A percentile compares a stretch with the other conserved stretches of the same genome.
These are phyloP conservation scores for Prosapia bicincta DNA, from an alignment of 2,888 invertebrate species.

Conservation along the genomic window DNA sequence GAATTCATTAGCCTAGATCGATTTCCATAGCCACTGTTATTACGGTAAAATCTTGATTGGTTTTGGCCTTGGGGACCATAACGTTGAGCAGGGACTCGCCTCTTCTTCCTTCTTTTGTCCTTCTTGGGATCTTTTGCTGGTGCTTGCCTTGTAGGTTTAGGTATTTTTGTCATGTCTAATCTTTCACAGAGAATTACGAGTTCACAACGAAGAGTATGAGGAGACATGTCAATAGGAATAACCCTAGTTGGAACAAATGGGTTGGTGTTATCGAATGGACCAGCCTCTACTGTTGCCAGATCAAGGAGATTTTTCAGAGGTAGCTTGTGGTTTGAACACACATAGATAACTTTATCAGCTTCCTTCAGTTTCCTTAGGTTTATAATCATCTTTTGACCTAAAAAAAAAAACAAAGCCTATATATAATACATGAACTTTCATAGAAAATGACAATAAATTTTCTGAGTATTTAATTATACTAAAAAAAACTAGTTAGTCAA, in stretches of 20 bases:
- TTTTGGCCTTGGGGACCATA: background rate
- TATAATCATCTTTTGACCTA: conserved; percentile 46
- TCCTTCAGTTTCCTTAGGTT: conserved; percentile 48
- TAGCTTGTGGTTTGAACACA: conserved; percentile 55
- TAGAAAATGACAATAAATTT: too few relatives aligned
- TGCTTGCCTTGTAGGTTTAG: conserved; percentile 29
- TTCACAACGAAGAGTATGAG: conserved; percentile 58
- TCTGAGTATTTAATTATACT: too few relatives aligned
- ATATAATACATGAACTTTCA: too few relatives aligned
- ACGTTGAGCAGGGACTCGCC: background rate
- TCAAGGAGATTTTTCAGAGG: conserved; percentile 51
- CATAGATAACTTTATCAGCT: conserved; percentile 54
- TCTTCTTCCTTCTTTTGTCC: background rate
- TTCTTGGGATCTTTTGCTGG: conserved; percentile 2
- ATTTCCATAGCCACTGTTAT: background rate
- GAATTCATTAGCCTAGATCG: background rate
- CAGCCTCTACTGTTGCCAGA: conserved; percentile 30
- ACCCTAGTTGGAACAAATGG: conserved; percentile 53
- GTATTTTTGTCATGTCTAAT: conserved; percentile 37
- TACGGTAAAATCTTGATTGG: background rate
- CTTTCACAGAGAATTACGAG: conserved; percentile 52
- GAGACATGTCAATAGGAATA: conserved; percentile 59
- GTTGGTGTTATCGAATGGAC: conserved; percentile 29
- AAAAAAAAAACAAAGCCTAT: background rate
- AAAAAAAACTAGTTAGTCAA: too few relatives aligned